Evolutionary conservation across 92 coral and sea anemone genomes (phyloP), one percentile per base, ranked within the genome.

Genomic region (Epizoanthus scotinus): DNA sequence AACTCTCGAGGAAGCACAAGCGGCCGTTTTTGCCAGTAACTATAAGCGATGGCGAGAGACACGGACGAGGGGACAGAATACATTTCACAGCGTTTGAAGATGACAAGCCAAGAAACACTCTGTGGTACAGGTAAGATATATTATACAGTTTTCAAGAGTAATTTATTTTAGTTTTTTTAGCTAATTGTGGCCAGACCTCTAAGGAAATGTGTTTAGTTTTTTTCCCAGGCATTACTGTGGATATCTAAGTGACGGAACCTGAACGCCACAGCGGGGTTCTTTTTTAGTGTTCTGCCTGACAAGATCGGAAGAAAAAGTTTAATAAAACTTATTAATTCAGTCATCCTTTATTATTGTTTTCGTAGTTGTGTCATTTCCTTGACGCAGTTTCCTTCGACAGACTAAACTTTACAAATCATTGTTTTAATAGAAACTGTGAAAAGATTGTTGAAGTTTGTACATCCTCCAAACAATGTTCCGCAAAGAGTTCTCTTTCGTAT

Each of bases 41-140:
- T 22, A 87, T 88, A 52, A 95, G 99, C 73, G 93, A 89, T 78
- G 84, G 89, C 0, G 70, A 75, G 19, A 67, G 89, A 64, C 82
- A 79, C 47, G 95, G 91, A 8, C 57, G 83, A 19, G 70, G 67
- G 12, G 83, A 89, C 14, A 84, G 89, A 57, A 93, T 96, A 25
- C 98, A 96, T 53, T 96, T 96, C 31, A 89, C 99, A 5, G 99
- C 91, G 1, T 96, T 93, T 85, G 99, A 96, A 78, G 99, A 96
- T 59, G 99, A 96, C 70, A 96, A 89, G 31, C 89, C 90, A 2
- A 73, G 68, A 19, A 90, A 90, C 62, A 89, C 99, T 7, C 81
- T 96, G 22, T 83, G 97, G 87, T 96, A 93, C 87, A 89, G 99
- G 99, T 96, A 85, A 29, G 85, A 8, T 31, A 4, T 25, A 17